A percentile compares a stretch with the other conserved stretches of the same genome.
These are phyloP conservation scores for Morpho deidamia DNA, from an alignment of 2,888 invertebrate genomes.

Conservation along the genomic window DNA sequence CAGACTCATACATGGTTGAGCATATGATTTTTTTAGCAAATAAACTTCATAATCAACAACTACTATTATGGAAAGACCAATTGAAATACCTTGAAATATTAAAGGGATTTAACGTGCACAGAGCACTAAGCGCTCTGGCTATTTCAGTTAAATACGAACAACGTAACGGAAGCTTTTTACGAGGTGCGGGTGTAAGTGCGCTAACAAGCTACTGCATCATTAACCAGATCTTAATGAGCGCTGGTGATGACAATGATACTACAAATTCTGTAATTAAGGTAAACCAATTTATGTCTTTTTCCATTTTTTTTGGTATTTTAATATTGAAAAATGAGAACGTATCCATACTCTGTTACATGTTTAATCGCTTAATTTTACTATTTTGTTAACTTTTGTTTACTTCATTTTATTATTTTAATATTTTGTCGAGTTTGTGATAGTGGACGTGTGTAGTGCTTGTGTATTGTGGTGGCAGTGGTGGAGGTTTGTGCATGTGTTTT, in stretches of 20 bases:
- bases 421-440: no score
- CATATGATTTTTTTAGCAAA: no score
- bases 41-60: no score
- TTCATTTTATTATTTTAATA: no score
- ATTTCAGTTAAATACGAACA: conserved; percentile 4
- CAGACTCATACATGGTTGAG: no score
- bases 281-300: conserved; percentile 13
- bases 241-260: conserved; percentile 17
- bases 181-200: conserved; percentile 39
- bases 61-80: not conserved
- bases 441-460: no score
- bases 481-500: no score
- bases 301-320: not conserved
- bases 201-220: conserved; percentile 61
- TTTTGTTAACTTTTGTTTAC: no score
- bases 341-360: not conserved
- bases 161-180: conserved; percentile 24
- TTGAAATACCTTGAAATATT: not conserved
- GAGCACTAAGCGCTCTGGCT: not conserved
- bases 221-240: conserved; percentile 51
- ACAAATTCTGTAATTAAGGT: conserved; percentile 17
- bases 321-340: no score
- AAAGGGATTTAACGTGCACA: not conserved
- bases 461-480: no score
- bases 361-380: no score